Base-by-base conservation (phyloP, 2,113 vertebrate genomes). In the Bothrops jararaca region DNA sequence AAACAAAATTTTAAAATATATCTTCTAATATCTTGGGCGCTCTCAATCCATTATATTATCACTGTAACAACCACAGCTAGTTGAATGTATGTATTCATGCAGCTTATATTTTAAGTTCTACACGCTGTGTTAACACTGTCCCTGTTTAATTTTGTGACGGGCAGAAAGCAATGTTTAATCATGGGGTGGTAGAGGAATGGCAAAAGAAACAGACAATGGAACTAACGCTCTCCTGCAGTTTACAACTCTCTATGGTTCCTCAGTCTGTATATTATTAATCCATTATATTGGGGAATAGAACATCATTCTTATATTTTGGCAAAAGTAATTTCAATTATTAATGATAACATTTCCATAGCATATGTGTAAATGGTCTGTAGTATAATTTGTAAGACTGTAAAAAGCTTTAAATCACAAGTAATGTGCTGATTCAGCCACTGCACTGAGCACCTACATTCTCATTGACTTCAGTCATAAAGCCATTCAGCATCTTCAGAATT, bases 241-340 rank as follows among this genome's bases (percentile, higher is more conserved):
- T 91, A 54, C 93, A 91, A 91, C 90, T 86, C 87, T 69, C 74
- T 45, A 52, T 7, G 53, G 45, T 56, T 88, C 54, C 45, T 85
- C 54, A 13, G 45, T 64, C 80, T 89, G 87, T 80, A 69, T 93
- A 54, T 86, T 93, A 89, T 86, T 60, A 93, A 91, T 56, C 34
- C 74, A 93, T 34, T 91, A 42, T 74, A 85, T 93, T 48, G 29
- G 53, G 39, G 56, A 12, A 90, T 86, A 93, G 45, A 54, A 45
- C 56, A 86, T 91, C 64, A 80, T 93, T 89, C 88, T 91, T 92
- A n/a, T 92, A 93, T 89, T 93, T 86, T 92, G 88, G 89, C 90
- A 91, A 91, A 89, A 89, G 90, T 74, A 89, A 91, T 93, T 91
- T 93, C 90, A 89, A 89, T 91, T 92, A 89, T 93, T 93, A 93